Base-by-base conservation (phyloP, 1,140 invertebrate species). In the Nebria ingens region DNA sequence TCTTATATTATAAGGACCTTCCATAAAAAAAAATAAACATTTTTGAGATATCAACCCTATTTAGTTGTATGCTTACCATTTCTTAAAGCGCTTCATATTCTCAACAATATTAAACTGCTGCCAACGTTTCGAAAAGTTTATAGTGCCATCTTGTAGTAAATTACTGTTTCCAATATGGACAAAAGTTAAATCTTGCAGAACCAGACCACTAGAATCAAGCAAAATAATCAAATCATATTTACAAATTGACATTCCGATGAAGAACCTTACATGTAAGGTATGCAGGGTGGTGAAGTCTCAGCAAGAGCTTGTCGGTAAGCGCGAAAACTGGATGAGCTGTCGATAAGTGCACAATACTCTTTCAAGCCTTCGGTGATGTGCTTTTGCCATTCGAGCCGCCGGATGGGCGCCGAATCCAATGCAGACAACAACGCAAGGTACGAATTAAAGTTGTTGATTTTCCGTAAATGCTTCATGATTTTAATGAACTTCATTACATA, bases 371-470 rank as follows among this genome's bases (percentile, higher is more conserved):
- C 95, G 12, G 86, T 87, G 56, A 97, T 90, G 63, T 89, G 83
- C 64, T 89, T 91, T 68, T 92, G 89, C 93, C 95, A 98, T 69
- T 98, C 95, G 50, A 98, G 77, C 61, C 96, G 73, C 57, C 91
- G 79, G 55, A 99, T 88, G 2, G 97, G 96, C 4, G 94, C 93
- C 23, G 94, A 98, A 73, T 98, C 94, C 51, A 99, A 74, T 19
- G 97, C 97, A 9, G 94, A 97, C 21, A 99, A 74, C 57, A 99
- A 76, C 2, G 96, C 96, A 59, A 99, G 75, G 76, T 98, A 98
- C 34, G 94, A 98, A 76, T 99, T 98, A 69, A 97, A 99, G 73
- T 99, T 99, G 71, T 95, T 97, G 68, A 98, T 87, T 71, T 97
- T 97, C 57, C 95, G 79, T 56, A 99, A 74, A 66, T 93, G 87